Base-by-base conservation (phyloP, 2,113 vertebrate genomes). In the Rhea americana region DNA sequence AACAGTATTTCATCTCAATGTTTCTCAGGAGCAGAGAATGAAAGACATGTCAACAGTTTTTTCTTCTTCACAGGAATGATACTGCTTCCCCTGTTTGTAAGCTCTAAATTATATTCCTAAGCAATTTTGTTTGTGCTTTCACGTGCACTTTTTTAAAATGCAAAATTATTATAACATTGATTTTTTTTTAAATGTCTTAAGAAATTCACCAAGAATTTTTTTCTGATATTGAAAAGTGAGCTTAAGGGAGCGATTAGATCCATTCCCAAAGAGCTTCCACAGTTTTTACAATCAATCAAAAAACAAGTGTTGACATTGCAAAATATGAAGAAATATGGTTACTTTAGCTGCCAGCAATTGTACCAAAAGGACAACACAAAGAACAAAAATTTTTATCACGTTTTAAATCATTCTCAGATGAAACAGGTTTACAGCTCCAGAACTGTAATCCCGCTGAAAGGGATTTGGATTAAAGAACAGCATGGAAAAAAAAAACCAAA, bases 321-420 rank as follows among this genome's bases (percentile, higher is more conserved):
- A 95, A 95, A 91, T 59, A 91, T 28, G 82, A 94, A 94, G 76
- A 95, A 94, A 95, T 93, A 96, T 94, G 88, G 80, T 88, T 86
- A 59, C 21, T 88, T 88, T 28, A 86, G 82, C 90, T 94, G 93
- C 93, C 94, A 95, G 47, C 65, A 91, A 95, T 91, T 93, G 76
- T 93, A 93, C 59, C 41, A 93, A 88, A 90, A 90, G 91, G 80
- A 86, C 85, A 96, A 95, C 85, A 88, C 56, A 94, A 90, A 63
- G 51, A 43, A 89, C 20, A 79, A 58, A 61, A 84, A 68, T 87
- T 77, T 28, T 25, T 30, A 53, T 15, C 55, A 2, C 4, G 41
- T 71, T 88, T 90, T 90, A 50, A 89, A 91, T 13, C 24, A 50
- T 67, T 88, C 24, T 93, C 37, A 51, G 37, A 90, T 83, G 20